Base-by-base conservation (phyloP, 2,888 invertebrate species). In the Calephelis perditalis region DNA sequence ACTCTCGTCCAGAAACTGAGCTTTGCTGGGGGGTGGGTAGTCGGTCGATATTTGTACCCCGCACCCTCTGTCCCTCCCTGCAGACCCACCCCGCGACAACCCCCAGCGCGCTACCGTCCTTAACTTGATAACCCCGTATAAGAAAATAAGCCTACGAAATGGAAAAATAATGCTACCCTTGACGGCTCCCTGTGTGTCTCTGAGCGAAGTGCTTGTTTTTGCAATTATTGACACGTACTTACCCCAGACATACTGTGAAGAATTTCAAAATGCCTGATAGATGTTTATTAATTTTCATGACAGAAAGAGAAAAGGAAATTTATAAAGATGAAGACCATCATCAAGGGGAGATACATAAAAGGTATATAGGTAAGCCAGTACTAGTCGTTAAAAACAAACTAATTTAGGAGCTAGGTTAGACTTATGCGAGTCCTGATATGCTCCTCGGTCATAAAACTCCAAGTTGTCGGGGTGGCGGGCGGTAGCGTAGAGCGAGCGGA, bases 1-100 rank as follows among this genome's bases (percentile, higher is more conserved):
- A 91, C 91, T 91, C 87, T 91, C 87, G 92, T 90, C 92, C 92
- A 90, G 89, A 88, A 88, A 89, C 89, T 89, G 86, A 88, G 71
- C 80, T 78, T 79, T 75, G 80, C 76, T 84, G 91, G 89, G 91
- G 91, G 92, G 91, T 86, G 91, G 91, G 86, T 74, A 78, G 85
- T 79, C 87, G 92, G 92, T 92, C 92, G 92, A 92, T 92, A 92
- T 87, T 86, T 81, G 80, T 82, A 74, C 86, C 85, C 85, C 83
- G 77, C 79, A 64, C 71, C 76, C 79, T 80, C 74, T 78, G 68
- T 71, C 82, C 83, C 86, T 80, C 79, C 85, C 83, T 87, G 86
- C 86, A 77, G 87, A 84, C 83, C 79, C 81, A 79, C 71, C 81
- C 82, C 76, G 73, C 76, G 67, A 62, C 71, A 80, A 79, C 85